Conservation (phyloP, 2,797 vertebrate genomes). For the Danio choprae region DNA sequence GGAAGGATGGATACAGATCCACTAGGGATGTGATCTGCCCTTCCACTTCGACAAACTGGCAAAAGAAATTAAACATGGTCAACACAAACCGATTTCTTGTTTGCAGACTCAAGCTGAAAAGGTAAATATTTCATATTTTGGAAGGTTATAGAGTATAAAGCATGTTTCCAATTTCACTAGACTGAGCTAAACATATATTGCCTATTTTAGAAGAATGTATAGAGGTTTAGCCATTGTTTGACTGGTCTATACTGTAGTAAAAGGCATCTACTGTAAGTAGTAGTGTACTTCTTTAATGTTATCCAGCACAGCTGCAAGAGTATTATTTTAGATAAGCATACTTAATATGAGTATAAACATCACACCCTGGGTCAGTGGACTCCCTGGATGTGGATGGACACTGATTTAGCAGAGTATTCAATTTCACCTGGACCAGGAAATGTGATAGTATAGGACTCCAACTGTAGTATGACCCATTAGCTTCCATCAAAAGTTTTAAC, state of each 20-base stretch:
- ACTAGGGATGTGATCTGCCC: slow-evolving; percentile 99
- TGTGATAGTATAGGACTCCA: slow-evolving; percentile 47
- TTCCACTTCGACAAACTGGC: slow-evolving; percentile 99
- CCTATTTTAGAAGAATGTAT: neutral
- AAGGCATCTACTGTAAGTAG: neutral
- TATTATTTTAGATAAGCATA: slow-evolving; percentile 28
- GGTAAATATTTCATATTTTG: neutral
- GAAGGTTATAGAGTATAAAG: neutral
- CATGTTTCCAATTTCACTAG: neutral
- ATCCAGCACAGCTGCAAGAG: slow-evolving; percentile 14
- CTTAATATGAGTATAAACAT: slow-evolving; percentile 35
- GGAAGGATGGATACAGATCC: slow-evolving; percentile 99
- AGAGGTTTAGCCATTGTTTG: neutral
- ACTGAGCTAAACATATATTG: neutral
- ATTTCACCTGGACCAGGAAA: slow-evolving; percentile 63
- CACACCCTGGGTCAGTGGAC: slow-evolving; percentile 4
- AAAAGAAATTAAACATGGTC: slow-evolving; percentile 15
- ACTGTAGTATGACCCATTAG: slow-evolving; percentile 39
- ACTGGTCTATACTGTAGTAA: neutral
- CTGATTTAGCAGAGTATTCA: slow-evolving; percentile 59
- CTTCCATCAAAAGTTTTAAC: slow-evolving; percentile 32
- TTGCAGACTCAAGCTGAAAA: neutral
- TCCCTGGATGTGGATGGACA: slow-evolving; percentile 40
- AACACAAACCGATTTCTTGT: neutral
- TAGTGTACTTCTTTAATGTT: slow-evolving; percentile 4